Base-by-base conservation (phyloP, 1,140 invertebrate genomes). In the Pectinophora gossypiella region DNA sequence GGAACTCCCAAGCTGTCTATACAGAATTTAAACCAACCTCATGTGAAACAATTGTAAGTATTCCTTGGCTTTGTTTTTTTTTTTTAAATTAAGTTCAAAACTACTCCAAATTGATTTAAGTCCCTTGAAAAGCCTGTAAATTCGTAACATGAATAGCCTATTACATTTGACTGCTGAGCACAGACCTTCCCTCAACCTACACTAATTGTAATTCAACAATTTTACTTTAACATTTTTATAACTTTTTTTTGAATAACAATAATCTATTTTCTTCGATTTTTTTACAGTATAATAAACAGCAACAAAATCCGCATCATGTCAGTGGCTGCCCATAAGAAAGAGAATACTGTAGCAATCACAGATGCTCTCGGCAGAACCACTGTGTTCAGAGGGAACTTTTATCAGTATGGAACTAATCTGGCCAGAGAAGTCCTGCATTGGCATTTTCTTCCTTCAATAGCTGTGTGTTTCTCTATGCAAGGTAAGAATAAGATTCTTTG, bases 391-490 rank as follows among this genome's bases (percentile, higher is more conserved):
- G 73, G 80, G 7, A 71, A 82, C 48, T 66, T 86, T 7, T 81
- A 63, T 58, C 62, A 78, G 21, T n/a, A 51, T 40, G 19, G 61
- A 9, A 72, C 44, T 20, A 59, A 54, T 40, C 27, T 76, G 12
- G 67, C 72, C 20, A 75, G 68, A 43, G 87, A 89, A 63, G 68
- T 79, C 3, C 35, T 84, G n/a, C 87, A 89, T 59, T 89, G 87
- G 87, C 87, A 89, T 68, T 78, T 69, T 50, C 60, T 89, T 22
- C 87, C 87, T 9, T 57, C 79, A 27, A 58, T 81, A 19, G 75
- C 80, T 40, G 59, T 76, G 5, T 71, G 68, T 47, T 89, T 87
- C 52, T 85, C 87, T 23, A 13, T 62, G 35, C 61, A 76, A 72
- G 87, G 87, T 89, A 68, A 54, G 48, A 9, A 38, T 38, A 38